These are phyloP conservation scores for Syrmaticus mikado DNA, from an alignment of 2,113 vertebrate genomes.

Conservation along the genomic window DNA sequence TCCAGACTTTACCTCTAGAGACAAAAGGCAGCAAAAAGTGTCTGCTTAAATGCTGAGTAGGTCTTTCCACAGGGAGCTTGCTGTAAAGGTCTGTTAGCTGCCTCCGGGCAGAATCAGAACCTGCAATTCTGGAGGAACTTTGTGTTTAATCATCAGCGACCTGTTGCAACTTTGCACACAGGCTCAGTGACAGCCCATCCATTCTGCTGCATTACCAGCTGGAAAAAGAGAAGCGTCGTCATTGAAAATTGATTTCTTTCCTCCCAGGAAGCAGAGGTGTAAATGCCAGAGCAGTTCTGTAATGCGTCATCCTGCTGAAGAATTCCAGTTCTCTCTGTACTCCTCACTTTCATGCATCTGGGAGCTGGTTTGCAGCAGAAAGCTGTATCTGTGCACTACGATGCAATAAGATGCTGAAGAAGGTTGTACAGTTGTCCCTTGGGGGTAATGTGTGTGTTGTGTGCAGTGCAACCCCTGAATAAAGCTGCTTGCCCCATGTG, in stretches of 20 bases:
- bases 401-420: neutral
- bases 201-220: neutral
- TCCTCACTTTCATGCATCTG: neutral
- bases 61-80: neutral
- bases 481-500: neutral
- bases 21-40: neutral
- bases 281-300: neutral
- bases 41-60: neutral
- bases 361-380: neutral
- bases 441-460: accelerated
- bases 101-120: constrained; percentile 37
- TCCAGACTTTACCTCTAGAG: neutral
- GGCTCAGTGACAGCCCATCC: constrained; percentile 12
- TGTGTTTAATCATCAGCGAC: constrained; percentile 23
- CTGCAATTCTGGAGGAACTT: constrained; percentile 22
- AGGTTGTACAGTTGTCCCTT: accelerated
- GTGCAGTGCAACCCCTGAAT: neutral
- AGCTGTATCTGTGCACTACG: neutral
- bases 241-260: neutral
- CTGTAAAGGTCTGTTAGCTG: constrained; percentile 28
- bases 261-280: neutral
- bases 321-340: accelerated
- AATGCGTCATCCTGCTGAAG: neutral
- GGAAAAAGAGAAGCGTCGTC: neutral
- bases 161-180: neutral